These are phyloP conservation scores for Synanceia verrucosa DNA, from an alignment of 2,797 vertebrate species.

Conservation along the genomic window DNA sequence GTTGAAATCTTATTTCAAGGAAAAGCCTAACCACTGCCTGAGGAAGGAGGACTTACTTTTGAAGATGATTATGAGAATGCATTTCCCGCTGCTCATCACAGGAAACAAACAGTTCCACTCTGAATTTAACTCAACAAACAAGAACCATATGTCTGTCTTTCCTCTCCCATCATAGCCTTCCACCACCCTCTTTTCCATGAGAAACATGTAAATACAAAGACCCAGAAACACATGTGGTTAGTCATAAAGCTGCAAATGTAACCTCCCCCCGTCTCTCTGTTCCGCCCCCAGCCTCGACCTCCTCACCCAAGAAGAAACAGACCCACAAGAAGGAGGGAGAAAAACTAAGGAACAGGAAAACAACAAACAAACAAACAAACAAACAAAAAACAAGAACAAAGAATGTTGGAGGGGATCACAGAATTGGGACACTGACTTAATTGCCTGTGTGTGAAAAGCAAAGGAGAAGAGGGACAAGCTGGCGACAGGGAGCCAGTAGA, in stretches of 20 bases:
- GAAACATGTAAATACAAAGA: slow-evolving; percentile 82
- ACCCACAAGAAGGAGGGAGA: slow-evolving; percentile 59
- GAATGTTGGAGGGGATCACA: slow-evolving; percentile 61
- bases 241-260: slow-evolving; percentile 77
- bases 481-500: slow-evolving; percentile 52
- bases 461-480: slow-evolving; percentile 67
- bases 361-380: too few relatives aligned
- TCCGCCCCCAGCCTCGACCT: slow-evolving; percentile 67
- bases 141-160: slow-evolving; percentile 80
- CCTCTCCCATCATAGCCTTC: slow-evolving; percentile 64
- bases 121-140: slow-evolving; percentile 75
- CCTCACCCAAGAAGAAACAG: slow-evolving; percentile 68
- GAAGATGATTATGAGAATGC: slow-evolving; percentile 61
- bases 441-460: slow-evolving; percentile 72
- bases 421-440: slow-evolving; percentile 72
- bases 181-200: slow-evolving; percentile 78
- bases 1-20: slow-evolving; percentile 32
- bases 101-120: slow-evolving; percentile 74
- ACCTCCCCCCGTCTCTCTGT: slow-evolving; percentile 39
- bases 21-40: slow-evolving; percentile 26
- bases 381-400: slow-evolving; percentile 66
- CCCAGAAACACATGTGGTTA: slow-evolving; percentile 83
- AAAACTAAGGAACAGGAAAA: slow-evolving; percentile 55
- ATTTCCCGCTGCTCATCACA: slow-evolving; percentile 67
- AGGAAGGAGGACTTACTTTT: slow-evolving; percentile 51